Evolutionary conservation across 2,888 invertebrate species (phyloP), one percentile per base, ranked within the genome.

Genomic region (Drosophila rubida): DNA sequence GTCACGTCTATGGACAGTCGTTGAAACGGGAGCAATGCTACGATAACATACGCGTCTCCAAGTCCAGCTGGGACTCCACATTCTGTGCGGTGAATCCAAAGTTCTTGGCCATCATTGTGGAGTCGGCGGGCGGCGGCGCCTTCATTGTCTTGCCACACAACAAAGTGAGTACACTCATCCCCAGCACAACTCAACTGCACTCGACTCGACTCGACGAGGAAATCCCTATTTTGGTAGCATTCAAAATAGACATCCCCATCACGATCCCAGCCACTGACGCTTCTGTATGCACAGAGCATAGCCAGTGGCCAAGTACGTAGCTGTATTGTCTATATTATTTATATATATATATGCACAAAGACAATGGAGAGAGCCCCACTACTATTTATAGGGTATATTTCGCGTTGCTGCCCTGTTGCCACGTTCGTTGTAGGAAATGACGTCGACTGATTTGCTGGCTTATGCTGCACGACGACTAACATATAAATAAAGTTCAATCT

Each of bases 11-110:
- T 91, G 92, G 92, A 69, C 96, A 96, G 91, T 95, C 97, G 87
- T 93, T 97, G 85, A 97, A 98, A 93, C 95, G 98, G 92, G 98
- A 99, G 92, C 97, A 97, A 93, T 98, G 98, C 93, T 99, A 97
- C 93, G 99, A 99, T 93, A 98, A 98, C 93, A 96, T 99, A 90
- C 94, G 98, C 91, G 98, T 99, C 76, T 98, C 98, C 75, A 98
- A 98, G 92, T 98, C 98, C 91, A 98, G 98, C 55, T 99, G 99
- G 97, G 99, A 99, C 92, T 97, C 98, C 72, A 98, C 98, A 78
- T 99, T 99, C 93, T 99, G 98, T 94, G 97, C 98, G 81, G 98
- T 99, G 88, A 99, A 99, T 93, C 99, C 99, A 50, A 98, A 98
- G 93, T 98, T 98, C 93, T 93, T 99, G 91, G 98, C 99, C 78